Evolutionary conservation across 2,888 invertebrate genomes (phyloP), one percentile per base, ranked within the genome.

Genomic region (Epinotia bilunana): DNA sequence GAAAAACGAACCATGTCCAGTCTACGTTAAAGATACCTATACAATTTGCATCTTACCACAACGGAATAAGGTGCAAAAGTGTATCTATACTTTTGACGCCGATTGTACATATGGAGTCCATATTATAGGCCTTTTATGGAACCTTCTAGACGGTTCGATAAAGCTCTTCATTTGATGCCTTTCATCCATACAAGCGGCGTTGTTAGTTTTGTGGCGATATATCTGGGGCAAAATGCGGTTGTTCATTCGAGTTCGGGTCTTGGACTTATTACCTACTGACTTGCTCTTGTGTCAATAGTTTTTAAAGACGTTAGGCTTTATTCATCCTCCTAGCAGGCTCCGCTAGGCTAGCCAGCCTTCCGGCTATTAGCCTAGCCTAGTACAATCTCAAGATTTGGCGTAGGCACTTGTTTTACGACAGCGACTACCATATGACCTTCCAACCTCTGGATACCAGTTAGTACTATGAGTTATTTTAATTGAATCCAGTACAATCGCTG

Each of bases 121-220:
- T 33, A 28, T 61, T 57, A 23, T 16, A 46, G 20, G 20, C 49
- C 18, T 55, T 58, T 39, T n/a, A 43, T 49, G 49, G 16, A 69
- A 46, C 63, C 39, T 60, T 53, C 58, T 60, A 46, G 57, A 39
- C 58, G 64, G 12, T 23, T 43, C 70, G 20, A 73, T 62, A 67
- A 20, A 53, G 70, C 74, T 18, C 58, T 70, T 64, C 70, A 74
- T 74, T 63, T 60, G 63, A 58, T 64, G 57, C 64, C 74, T 64
- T 74, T 74, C 70, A 70, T 33, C 18, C n/a, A 53, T 53, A 74
- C 70, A 74, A 74, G 70, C 39, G 64, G 6, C 46, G 13, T 74
- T 70, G 70, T 74, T 74, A 74, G 58, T 64, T 64, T 64, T 57
- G 69, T 53, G 61, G 3, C 62, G 60, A 65, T 43, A 49, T 65